A percentile compares a stretch with the other conserved stretches of the same genome.
These are phyloP conservation scores for Dugesia japonica DNA, from an alignment of 2,888 invertebrate species.

Conservation along the genomic window DNA sequence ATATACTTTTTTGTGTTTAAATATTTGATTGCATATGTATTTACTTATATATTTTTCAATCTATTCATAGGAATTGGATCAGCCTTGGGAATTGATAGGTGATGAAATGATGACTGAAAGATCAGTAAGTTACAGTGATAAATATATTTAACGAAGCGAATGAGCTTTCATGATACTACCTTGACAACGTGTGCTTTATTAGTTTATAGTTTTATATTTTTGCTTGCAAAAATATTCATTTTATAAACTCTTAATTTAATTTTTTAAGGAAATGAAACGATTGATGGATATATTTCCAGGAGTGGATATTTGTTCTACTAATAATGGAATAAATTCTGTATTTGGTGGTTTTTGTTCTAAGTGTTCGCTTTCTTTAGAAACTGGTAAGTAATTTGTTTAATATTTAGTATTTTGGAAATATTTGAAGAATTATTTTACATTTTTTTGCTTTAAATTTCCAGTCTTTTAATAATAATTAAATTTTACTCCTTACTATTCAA, in stretches of 20 bases:
- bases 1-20: background rate
- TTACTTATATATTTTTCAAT: background rate
- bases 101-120: background rate
- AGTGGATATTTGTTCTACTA: background rate
- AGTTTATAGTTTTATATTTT: no score
- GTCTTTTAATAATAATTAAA: no score
- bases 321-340: slow-evolving; percentile 16
- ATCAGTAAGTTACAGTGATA: background rate
- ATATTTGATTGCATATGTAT: background rate
- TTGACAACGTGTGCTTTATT: background rate
- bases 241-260: no score
- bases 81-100: background rate
- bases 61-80: background rate
- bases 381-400: background rate
- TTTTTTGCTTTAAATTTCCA: no score
- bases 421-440: no score
- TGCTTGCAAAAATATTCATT: no score
- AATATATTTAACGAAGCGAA: background rate
- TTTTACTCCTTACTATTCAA: no score
- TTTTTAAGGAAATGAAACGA: slow-evolving; percentile 17
- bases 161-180: background rate
- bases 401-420: no score
- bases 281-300: slow-evolving; percentile 22
- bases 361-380: background rate
- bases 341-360: slow-evolving; percentile 16